A percentile compares a stretch with the other conserved stretches of the same genome.
phyloP scores from a whole-genome alignment of 37 sponge, comb jelly and placozoan genomes.

The Hexactinellida sp. region DNA sequence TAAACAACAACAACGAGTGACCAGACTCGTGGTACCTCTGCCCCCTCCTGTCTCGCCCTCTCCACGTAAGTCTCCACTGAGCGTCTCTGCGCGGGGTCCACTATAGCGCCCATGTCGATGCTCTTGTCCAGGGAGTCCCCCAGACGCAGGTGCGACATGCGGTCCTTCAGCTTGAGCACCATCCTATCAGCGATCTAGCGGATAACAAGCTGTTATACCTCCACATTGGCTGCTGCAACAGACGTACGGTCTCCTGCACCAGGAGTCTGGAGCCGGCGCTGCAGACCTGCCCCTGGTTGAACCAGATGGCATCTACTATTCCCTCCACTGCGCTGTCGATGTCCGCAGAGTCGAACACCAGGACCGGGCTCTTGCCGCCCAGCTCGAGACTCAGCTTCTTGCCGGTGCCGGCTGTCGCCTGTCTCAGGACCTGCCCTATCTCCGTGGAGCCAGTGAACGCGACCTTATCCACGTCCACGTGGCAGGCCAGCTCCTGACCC shows the following conservation, averaged over 20 bases:
- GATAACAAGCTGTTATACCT: not conserved
- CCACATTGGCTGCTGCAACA: not conserved
- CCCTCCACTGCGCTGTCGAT: conserved; percentile 84
- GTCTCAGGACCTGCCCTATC: conserved; percentile 72
- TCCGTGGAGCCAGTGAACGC: conserved; percentile 84
- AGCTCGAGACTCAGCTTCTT: conserved; percentile 76
- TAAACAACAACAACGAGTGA: not conserved
- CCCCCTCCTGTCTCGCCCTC: conserved; percentile 71
- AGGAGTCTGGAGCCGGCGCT: conserved; percentile 82
- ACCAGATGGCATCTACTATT: conserved; percentile 86
- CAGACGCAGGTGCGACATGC: conserved; percentile 71
- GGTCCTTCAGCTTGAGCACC: conserved; percentile 68
- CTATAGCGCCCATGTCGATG: conserved; percentile 87
- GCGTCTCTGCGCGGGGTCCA: conserved; percentile 57
- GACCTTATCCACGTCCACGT: conserved; percentile 78
- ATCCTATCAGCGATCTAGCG: conserved; percentile 35
- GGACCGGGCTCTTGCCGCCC: conserved; percentile 84
- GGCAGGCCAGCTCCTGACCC: conserved; percentile 62
- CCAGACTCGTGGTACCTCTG: conserved; percentile 31
- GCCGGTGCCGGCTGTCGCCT: conserved; percentile 75
- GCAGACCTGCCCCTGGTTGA: conserved; percentile 98
- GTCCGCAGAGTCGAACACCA: conserved; percentile 85
- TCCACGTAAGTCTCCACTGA: conserved; percentile 65
- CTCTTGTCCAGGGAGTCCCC: conserved; percentile 39
- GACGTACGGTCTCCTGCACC: conserved; percentile 61